Percentiles rank a stretch among this genome's conserved stretches.
These are phyloP conservation scores for Dipodomys merriami DNA, from an alignment of 2,113 vertebrate species.

Conservation along the genomic window DNA sequence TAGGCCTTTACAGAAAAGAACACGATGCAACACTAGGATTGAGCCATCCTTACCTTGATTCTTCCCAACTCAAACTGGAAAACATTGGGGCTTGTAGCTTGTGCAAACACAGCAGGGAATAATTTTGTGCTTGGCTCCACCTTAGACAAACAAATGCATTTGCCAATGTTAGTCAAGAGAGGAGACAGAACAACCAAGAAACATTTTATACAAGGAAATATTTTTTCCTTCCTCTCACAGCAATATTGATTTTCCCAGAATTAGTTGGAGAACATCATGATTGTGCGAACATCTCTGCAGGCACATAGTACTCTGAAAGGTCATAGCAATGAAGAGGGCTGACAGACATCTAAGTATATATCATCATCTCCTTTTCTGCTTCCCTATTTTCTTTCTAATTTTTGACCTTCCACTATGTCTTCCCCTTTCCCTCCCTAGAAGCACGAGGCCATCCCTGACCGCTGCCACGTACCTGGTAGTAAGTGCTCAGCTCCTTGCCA, in stretches of 20 bases:
- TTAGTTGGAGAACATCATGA: background rate
- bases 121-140: constrained; percentile 98
- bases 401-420: background rate
- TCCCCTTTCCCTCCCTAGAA: background rate
- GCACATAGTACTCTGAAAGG: background rate
- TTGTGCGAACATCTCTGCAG: background rate
- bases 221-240: background rate
- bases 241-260: background rate
- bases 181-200: background rate
- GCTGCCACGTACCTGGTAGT: constrained; percentile 90
- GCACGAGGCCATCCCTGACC: constrained; percentile 66
- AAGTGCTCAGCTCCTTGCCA: constrained; percentile 95
- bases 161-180: constrained; percentile 80
- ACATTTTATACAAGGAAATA: background rate
- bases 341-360: background rate
- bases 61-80: constrained; percentile 97
- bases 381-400: background rate
- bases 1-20: background rate
- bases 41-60: constrained; percentile 90
- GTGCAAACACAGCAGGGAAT: constrained; percentile 97
- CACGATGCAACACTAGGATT: background rate
- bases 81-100: constrained; percentile 95
- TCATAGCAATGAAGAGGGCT: background rate
- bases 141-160: constrained; percentile 81
- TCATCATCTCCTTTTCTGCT: background rate